phyloP scores from a whole-genome alignment of 2,113 vertebrate species.

The cat (Felis catus) region F.catus_Fca126_mat1.0 CM031418.1:140234001-140234500 shows the following conservation, averaged over 20 bases:
- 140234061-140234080: not conserved
- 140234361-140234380: not conserved
- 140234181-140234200: not conserved
- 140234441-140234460: accelerated
- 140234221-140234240: not conserved
- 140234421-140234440: no score
- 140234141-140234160: not conserved
- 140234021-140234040: not conserved
- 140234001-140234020: not conserved
- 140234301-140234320: not conserved
- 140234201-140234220: not conserved
- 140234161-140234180: not conserved
- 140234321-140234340: not conserved
- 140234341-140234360: accelerated
- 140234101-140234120: not conserved
- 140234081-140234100: not conserved
- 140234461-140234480: not conserved
- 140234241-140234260: not conserved
- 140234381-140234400: not conserved
- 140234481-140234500: not conserved
- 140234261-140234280: accelerated
- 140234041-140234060: not conserved
- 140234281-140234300: not conserved
- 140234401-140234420: not conserved
- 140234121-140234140: not conserved